Evolutionary conservation across 2,797 vertebrate genomes (phyloP), one percentile per base, ranked within the genome.

Genomic region (Dallia pectoralis): DNA sequence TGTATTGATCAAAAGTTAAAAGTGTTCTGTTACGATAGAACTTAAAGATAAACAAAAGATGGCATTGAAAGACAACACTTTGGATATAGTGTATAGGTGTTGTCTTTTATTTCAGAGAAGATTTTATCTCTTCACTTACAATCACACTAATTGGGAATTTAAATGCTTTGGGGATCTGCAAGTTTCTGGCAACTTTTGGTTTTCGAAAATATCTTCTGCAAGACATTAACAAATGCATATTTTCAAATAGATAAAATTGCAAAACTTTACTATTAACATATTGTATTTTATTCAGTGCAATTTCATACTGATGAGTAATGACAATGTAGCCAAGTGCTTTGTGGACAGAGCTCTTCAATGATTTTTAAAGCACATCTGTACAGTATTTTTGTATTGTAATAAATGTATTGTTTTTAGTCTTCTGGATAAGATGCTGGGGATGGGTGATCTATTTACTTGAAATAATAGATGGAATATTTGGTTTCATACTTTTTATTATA

Each of bases 361-460:
- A 81, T 84, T 87, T 87, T 73, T 85, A 86, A 85, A 74, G 74
- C 79, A 76, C 84, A 49, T 83, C 84, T 93, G 91, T 92, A 92
- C 91, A 94, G 93, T 93, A 93, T 94, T 93, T 93, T 93, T 93
- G 72, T 93, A 93, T 88, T 87, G 75, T 84, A 89, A 90, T 84
- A 87, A 88, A 84, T 82, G 79, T 87, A 78, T 85, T 83, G 86
- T 85, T 77, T 79, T 84, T 75, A 77, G 74, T 76, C 75, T 73
- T 81, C 75, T 83, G 74, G 74, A 79, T 82, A 75, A 74, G 80
- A 80, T 75, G 81, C 77, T 66, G 65, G 86, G 81, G 75, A 75
- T 77, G 84, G 74, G 76, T 79, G 72, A 77, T 84, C 86, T 79
- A 82, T 86, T 91, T 84, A 63, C 80, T 87, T 87, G 88, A 91